Percentiles rank a stretch among this genome's conserved stretches.
phyloP scores from a whole-genome alignment of 2,113 vertebrate species.

The Dipodomys ordii region DNA sequence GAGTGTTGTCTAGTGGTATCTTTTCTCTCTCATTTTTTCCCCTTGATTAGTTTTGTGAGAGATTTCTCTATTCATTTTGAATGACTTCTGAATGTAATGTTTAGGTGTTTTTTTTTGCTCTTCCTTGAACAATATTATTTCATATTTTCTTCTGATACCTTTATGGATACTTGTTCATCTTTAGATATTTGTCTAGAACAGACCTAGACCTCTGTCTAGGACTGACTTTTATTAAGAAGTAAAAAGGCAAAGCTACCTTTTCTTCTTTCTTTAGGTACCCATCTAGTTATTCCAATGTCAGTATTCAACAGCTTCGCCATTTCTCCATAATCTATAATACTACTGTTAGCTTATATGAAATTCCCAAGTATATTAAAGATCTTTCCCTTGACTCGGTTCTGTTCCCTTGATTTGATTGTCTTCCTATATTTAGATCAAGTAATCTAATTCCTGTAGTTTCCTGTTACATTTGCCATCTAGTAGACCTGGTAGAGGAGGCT shows the following conservation, averaged over 20 bases:
- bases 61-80: neutral
- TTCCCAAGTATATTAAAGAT: neutral
- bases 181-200: too few species aligned
- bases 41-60: neutral
- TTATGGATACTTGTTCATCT: conserved; percentile 9
- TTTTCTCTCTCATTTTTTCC: neutral
- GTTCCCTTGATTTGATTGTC: neutral
- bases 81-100: conserved; percentile 3
- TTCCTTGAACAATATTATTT: neutral
- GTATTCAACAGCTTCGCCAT: neutral
- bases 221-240: neutral
- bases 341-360: neutral
- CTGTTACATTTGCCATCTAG: neutral
- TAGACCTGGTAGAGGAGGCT: neutral
- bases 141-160: conserved; percentile 5
- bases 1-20: neutral
- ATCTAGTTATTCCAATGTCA: neutral
- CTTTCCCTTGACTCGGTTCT: neutral
- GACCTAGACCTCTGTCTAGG: neutral
- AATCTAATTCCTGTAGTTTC: conserved; percentile 2
- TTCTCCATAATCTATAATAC: neutral
- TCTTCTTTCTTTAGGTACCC: neutral
- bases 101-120: conserved; percentile 8
- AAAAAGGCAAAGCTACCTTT: neutral
- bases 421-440: neutral